Percentiles rank a stretch among this genome's conserved stretches.
Evolutionary conservation across 2,797 vertebrate genomes (phyloP).

Genomic region (Babyrousa celebensis): DNA sequence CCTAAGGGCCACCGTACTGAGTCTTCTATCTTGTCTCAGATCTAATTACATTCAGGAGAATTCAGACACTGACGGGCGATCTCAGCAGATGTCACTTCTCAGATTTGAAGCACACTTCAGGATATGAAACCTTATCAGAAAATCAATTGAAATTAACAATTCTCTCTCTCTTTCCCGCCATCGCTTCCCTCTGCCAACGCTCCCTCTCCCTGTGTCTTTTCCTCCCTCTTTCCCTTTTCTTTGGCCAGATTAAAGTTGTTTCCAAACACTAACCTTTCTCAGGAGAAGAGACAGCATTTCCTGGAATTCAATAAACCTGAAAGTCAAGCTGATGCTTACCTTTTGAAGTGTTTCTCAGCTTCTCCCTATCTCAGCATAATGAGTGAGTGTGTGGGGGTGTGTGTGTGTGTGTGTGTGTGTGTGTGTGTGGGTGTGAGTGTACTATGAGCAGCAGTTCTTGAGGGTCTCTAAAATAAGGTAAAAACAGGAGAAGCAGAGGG

Average conservation of each 20-base stretch:
- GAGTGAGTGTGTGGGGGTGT: not conserved
- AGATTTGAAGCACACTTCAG: conserved; percentile 88
- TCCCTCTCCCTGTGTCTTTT: conserved; percentile 26
- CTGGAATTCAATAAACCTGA: conserved; percentile 68
- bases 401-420: not conserved
- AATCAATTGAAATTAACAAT: conserved; percentile 83
- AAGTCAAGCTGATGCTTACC: conserved; percentile 2
- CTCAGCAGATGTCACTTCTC: conserved; percentile 89
- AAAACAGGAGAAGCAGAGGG: conserved; percentile 71
- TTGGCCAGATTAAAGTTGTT: conserved; percentile 68
- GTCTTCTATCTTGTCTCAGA: conserved; percentile 89
- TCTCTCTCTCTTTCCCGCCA: conserved; percentile 13
- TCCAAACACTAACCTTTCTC: conserved; percentile 79
- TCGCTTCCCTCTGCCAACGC: conserved; percentile 50
- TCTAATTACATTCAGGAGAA: conserved; percentile 87
- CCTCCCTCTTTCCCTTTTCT: conserved; percentile 16
- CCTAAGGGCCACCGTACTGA: conserved; percentile 87
- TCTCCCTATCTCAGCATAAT: conserved; percentile 78
- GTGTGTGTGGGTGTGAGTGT: conserved; percentile 12
- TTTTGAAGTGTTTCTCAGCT: conserved; percentile 75
- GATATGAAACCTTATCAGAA: conserved; percentile 85
- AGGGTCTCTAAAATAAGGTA: conserved; percentile 82
- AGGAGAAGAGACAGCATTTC: conserved; percentile 46
- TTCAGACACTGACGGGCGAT: conserved; percentile 82
- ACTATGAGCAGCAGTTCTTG: conserved; percentile 70